phyloP scores from a whole-genome alignment of 2,888 invertebrate species.

The Hololepta plana region DNA sequence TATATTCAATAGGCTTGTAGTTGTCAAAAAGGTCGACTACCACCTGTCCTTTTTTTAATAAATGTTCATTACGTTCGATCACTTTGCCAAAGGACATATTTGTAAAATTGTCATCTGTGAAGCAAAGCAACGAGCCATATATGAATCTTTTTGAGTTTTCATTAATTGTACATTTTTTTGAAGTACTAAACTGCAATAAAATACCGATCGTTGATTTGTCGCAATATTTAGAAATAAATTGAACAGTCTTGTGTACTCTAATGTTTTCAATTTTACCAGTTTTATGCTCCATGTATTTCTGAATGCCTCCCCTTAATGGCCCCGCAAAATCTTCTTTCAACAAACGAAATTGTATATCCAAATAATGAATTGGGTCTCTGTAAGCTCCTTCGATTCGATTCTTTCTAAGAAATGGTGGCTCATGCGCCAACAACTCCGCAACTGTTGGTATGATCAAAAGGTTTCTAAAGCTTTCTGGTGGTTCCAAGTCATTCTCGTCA shows the following conservation, averaged over 20 bases:
- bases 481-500: conserved; percentile 27
- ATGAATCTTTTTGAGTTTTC: conserved; percentile 40
- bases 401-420: conserved; percentile 30
- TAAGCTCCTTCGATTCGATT: conserved; percentile 46
- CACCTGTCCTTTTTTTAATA: conserved; percentile 34
- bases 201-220: not conserved
- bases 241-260: conserved; percentile 9
- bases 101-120: conserved; percentile 50
- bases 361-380: conserved; percentile 45
- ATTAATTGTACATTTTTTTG: not conserved
- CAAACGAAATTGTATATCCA: conserved; percentile 62
- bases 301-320: conserved; percentile 50
- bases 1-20: conserved; percentile 14
- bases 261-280: conserved; percentile 6
- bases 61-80: conserved; percentile 32
- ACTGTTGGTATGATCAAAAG: conserved; percentile 34
- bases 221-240: not conserved
- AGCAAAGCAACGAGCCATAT: conserved; percentile 53
- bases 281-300: conserved; percentile 11
- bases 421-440: conserved; percentile 20
- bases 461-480: conserved; percentile 33
- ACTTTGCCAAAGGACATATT: conserved; percentile 53
- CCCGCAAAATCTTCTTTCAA: conserved; percentile 63
- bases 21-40: conserved; percentile 29
- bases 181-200: not conserved